These are phyloP conservation scores for Fregata magnificens DNA, from an alignment of 2,113 vertebrate genomes.

Conservation along the genomic window DNA sequence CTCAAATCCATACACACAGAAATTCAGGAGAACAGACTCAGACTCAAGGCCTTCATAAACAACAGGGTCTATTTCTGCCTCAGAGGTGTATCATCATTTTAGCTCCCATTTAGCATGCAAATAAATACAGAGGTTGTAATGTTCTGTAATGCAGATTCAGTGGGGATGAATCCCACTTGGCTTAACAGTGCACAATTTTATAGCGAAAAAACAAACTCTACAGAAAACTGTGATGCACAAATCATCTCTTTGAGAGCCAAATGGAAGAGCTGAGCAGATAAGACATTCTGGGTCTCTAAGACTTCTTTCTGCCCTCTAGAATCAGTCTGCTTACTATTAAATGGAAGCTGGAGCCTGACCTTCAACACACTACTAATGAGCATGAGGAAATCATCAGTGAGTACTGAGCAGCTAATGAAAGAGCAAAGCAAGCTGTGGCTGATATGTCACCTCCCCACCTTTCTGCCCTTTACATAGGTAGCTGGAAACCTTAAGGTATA, in stretches of 20 bases:
- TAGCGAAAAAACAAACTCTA: background rate
- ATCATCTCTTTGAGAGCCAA: background rate
- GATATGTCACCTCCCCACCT: conserved; percentile 40
- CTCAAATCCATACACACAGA: background rate
- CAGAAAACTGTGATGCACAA: background rate
- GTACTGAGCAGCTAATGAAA: conserved; percentile 70
- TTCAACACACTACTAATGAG: conserved; percentile 67
- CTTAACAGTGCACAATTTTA: background rate
- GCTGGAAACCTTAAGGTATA: background rate
- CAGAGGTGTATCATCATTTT: background rate
- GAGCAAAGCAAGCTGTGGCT: conserved; percentile 71
- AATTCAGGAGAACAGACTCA: background rate
- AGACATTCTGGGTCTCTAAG: background rate
- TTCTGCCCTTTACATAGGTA: background rate
- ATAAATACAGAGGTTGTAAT: background rate
- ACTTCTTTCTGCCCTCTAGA: conserved; percentile 50
- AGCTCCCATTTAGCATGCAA: background rate
- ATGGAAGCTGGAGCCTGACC: conserved; percentile 74
- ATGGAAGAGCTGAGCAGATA: background rate
- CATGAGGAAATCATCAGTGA: conserved; percentile 76
- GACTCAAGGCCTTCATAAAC: background rate
- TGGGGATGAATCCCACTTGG: background rate
- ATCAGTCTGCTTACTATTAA: conserved; percentile 72
- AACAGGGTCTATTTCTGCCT: background rate
- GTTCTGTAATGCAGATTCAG: background rate